Percentiles rank a stretch among this genome's conserved stretches.
These are phyloP conservation scores for Coenobita brevimanus DNA, from an alignment of 1,140 invertebrate genomes.

Conservation along the genomic window DNA sequence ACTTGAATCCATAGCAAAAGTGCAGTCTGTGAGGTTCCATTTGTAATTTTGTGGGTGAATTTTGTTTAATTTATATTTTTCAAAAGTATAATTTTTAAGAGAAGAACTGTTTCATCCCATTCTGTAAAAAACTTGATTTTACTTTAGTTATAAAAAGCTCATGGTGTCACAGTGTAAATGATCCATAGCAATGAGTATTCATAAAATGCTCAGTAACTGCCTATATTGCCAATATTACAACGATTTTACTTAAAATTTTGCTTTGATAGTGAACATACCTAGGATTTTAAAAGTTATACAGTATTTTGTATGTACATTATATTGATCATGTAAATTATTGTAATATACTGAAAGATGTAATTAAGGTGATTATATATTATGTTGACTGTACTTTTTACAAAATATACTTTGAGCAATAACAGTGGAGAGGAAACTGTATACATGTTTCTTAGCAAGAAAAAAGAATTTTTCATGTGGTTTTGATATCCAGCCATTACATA, in stretches of 20 bases:
- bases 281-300: conserved; percentile 1
- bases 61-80: too few relatives aligned
- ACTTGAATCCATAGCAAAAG: too few relatives aligned
- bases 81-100: too few relatives aligned
- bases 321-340: conserved; percentile 53
- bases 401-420: conserved; percentile 64
- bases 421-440: conserved; percentile 62
- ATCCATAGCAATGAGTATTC: too few relatives aligned
- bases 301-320: conserved; percentile 57
- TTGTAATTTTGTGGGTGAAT: too few relatives aligned
- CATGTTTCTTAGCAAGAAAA: conserved; percentile 58
- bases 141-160: too few relatives aligned
- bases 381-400: conserved; percentile 62
- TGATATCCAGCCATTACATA: too few relatives aligned
- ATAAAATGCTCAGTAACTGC: neutral
- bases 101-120: too few relatives aligned
- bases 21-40: too few relatives aligned
- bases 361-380: conserved; percentile 57
- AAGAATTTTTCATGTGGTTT: conserved; percentile 25
- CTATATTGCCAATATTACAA: conserved; percentile 34
- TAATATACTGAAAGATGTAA: conserved; percentile 59
- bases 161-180: too few relatives aligned
- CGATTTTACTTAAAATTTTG: conserved; percentile 33
- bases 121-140: too few relatives aligned
- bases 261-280: conserved; percentile 22